Conservation (phyloP, 2,888 invertebrate species). For the Spodoptera picta region DNA sequence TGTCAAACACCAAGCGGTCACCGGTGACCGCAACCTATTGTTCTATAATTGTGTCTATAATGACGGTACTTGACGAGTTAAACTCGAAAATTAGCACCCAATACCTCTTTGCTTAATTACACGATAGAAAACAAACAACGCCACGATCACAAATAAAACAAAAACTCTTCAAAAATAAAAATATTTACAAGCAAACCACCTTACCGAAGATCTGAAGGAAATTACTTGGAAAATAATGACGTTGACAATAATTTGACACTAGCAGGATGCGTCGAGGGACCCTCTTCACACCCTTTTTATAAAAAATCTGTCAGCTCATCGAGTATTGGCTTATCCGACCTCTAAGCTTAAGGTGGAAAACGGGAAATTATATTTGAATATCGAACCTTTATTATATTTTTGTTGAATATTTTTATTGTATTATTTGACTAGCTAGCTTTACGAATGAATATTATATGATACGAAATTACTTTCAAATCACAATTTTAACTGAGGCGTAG, state of each 20-base stretch:
- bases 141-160: not conserved
- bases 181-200: constrained; percentile 22
- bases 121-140: not conserved
- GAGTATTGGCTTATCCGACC: constrained; percentile 48
- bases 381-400: not conserved
- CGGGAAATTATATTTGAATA: constrained; percentile 2
- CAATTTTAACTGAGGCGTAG: no score
- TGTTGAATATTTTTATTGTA: constrained; percentile 22
- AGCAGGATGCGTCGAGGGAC: constrained; percentile 45
- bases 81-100: no score
- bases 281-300: constrained; percentile 57
- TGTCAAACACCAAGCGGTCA: no score
- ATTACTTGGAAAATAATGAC: constrained; percentile 57
- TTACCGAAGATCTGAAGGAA: constrained; percentile 40
- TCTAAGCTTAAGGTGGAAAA: constrained; percentile 38
- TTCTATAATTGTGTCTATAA: no score
- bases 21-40: no score
- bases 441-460: no score
- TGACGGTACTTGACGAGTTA: no score
- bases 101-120: not conserved
- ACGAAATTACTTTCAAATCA: no score
- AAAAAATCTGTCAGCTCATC: constrained; percentile 43
- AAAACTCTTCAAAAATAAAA: constrained; percentile 1
- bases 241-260: constrained; percentile 58
- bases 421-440: no score